Evolutionary conservation across 1,140 invertebrate genomes (phyloP).

Genomic region (Mactra quadrangularis): DNA sequence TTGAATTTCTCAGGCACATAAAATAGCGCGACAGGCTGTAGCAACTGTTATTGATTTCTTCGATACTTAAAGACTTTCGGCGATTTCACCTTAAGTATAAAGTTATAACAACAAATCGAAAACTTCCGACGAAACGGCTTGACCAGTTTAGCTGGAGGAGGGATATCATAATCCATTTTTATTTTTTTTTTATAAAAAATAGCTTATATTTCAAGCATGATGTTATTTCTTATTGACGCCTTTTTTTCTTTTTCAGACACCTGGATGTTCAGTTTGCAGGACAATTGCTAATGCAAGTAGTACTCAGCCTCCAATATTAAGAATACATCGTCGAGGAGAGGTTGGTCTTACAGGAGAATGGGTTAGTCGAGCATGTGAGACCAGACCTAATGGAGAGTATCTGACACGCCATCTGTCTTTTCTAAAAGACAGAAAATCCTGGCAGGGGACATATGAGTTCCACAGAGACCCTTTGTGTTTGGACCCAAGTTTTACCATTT

Average conservation of each 20-base stretch:
- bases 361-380: constrained; percentile 87
- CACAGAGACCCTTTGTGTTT: constrained; percentile 86
- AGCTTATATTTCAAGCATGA: no score
- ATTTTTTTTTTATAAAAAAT: no score
- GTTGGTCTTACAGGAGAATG: constrained; percentile 87
- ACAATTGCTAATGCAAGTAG: constrained; percentile 81
- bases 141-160: no score
- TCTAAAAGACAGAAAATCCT: constrained; percentile 64
- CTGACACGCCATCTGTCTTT: constrained; percentile 84
- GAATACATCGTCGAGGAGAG: constrained; percentile 84
- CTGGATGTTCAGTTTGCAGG: constrained; percentile 29
- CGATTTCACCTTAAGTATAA: no score
- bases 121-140: no score
- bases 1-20: no score
- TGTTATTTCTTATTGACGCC: no score
- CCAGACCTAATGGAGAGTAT: constrained; percentile 85
- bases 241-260: constrained; percentile 49
- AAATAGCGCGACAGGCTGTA: no score
- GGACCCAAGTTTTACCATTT: constrained; percentile 72
- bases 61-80: no score
- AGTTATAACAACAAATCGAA: no score
- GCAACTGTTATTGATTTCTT: no score
- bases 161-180: no score
- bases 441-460: constrained; percentile 86
- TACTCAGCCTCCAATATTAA: constrained; percentile 86